Conservation (phyloP, 2,797 vertebrate species). For the Benthosema pterotum region DNA sequence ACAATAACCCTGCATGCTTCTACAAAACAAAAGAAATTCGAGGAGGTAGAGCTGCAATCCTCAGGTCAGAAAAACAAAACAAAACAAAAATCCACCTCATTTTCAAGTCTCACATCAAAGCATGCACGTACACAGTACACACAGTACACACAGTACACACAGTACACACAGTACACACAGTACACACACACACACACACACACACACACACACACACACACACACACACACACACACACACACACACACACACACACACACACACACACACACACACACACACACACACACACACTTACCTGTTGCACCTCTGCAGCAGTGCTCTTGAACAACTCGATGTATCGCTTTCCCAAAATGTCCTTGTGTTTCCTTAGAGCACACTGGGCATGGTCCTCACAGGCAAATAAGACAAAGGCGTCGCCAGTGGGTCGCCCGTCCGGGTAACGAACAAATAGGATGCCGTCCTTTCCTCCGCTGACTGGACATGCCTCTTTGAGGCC, state of each 20-base stretch:
- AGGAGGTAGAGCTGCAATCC: not conserved
- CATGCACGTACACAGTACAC: not conserved
- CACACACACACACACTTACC: slow-evolving; percentile 69
- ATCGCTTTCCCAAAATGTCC: slow-evolving; percentile 94
- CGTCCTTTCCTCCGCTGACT: slow-evolving; percentile 87
- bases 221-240: slow-evolving; percentile 13
- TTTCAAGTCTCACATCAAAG: slow-evolving; percentile 2
- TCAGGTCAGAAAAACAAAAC: not conserved
- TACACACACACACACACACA: slow-evolving; percentile 5
- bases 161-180: not conserved
- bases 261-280: not conserved
- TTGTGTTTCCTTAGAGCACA: slow-evolving; percentile 96
- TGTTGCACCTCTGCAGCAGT: slow-evolving; percentile 97
- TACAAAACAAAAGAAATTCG: not conserved
- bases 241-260: not conserved
- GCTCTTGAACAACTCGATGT: slow-evolving; percentile 97
- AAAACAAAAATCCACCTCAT: not conserved
- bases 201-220: not conserved
- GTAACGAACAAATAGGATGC: slow-evolving; percentile 95
- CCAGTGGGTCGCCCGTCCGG: slow-evolving; percentile 95
- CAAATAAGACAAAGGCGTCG: slow-evolving; percentile 94
- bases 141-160: slow-evolving; percentile 5
- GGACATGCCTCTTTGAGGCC: slow-evolving; percentile 79
- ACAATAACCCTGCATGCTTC: not conserved
- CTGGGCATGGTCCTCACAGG: slow-evolving; percentile 94